Base-by-base conservation (phyloP, 37 sponge, comb jelly and placozoan genomes). In the Chondrilla cf. caribensis region DNA sequence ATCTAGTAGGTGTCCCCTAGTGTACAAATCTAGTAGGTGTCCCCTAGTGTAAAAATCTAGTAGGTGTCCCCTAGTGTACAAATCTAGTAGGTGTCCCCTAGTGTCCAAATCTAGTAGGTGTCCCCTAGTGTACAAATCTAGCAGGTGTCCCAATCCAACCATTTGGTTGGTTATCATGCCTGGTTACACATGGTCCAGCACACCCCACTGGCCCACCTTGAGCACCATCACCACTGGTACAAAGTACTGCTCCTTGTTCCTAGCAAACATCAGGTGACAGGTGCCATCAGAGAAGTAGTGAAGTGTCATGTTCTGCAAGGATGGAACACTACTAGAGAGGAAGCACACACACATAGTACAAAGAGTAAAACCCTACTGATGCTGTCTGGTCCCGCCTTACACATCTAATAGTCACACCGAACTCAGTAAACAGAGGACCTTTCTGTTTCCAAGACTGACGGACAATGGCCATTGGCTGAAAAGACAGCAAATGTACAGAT, bases 251-350 rank as follows among this genome's bases (percentile, higher is more conserved):
- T 94, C 86, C 57, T 86, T 96, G 83, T 90, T 88, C 38, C 82
- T 72, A 18, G 89, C 77, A 80, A 98, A 90, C 80, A 81, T 84
- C 26, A 96, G 54, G 54, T 86, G 89, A 35, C 85, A 88, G 24
- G 86, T 90, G 3, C 99, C 99, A 85, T 98, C 93, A 60, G 81
- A 89, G 40, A 93, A 82, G 71, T 96, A 98, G 81, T 98, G 99
- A 2, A 96, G 86, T 4, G 89, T 94, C 54, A 96, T 80, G 37
- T 79, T 89, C 93, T 97, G 64, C 6, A 62, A 18, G 38, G 73
- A 7, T 22, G 38, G 73, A 8, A 38, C n/a, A 66, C 21, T 11
- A 28, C n/a, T 66, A 14, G 31, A 28, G 68, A 11, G 18, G 31
- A 25, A 66, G 25, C 9, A 11, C 11, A 29, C 11, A 14, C 17